Evolutionary conservation across 2,113 vertebrate species (phyloP), one percentile per base, ranked within the genome.

Genomic region (Pomatorhinus ruficollis): DNA sequence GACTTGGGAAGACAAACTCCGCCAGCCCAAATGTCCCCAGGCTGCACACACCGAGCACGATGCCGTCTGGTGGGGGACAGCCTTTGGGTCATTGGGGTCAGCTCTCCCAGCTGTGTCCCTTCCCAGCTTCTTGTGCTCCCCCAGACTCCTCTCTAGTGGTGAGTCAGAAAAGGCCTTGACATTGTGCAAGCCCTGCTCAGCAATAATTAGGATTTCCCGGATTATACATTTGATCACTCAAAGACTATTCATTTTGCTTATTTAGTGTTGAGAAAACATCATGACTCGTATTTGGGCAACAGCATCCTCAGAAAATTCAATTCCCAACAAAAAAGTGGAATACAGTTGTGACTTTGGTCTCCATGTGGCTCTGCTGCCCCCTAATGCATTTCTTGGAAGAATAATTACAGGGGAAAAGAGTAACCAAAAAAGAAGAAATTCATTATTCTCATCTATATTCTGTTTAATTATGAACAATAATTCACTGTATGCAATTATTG

Each of bases 291-390:
- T n/a, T 14, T 12, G 24, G 56, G 31, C 30, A 57, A 25, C 20
- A 69, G 15, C 40, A 40, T 23, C 23, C 4, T 5, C 52, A 82
- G n/a, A 60, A 86, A 64, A 49, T 2, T 5, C 3, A 15, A 54
- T 47, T 84, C 44, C n/a, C 47, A 39, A 49, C 25, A 53, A 37
- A 87, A 60, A 24, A 10, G 6, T 4, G 8, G 30, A 74, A 50
- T 12, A 31, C 6, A 9, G 9, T 18, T 65, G 31, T 27, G 60
- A 30, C 30, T 19, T 35, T 24, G 15, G 28, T 72, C 31, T 50
- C 31, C 28, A 28, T 5, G n/a, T 13, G 88, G 64, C 75, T 90
- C 71, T 96, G 86, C 97, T 95, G 95, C 96, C 96, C 91, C 15
- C 97, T 96, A 89, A 92, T 7, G 97, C 31, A 70, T 22, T 81